These are phyloP conservation scores for Allygus modestus DNA, from an alignment of 2,888 invertebrate genomes.

Conservation along the genomic window DNA sequence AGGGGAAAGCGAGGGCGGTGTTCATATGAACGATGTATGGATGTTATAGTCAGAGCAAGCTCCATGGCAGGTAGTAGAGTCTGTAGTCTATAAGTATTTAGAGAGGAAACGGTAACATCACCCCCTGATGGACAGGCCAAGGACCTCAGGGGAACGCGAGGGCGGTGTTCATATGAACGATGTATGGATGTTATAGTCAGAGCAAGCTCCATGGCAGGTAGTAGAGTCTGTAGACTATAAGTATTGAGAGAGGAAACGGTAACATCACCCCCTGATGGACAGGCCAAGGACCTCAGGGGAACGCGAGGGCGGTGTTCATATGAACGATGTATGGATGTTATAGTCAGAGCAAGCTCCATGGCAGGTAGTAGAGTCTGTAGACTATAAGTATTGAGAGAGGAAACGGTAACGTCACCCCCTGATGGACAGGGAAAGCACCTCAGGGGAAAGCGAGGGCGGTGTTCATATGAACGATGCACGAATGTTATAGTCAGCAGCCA, in stretches of 20 bases:
- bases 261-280: constrained; percentile 1
- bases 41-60: too few relatives aligned
- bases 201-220: too few relatives aligned
- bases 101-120: constrained; percentile 7
- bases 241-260: constrained; percentile 11
- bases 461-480: neutral
- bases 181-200: too few relatives aligned
- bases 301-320: neutral
- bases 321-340: neutral
- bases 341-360: too few relatives aligned
- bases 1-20: too few relatives aligned
- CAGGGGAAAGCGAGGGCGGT: neutral
- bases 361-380: too few relatives aligned
- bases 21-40: too few relatives aligned
- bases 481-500: too few relatives aligned
- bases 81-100: constrained; percentile 23
- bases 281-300: neutral
- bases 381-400: constrained; percentile 13
- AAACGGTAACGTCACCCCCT: neutral
- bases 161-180: neutral
- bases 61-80: too few relatives aligned
- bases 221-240: constrained; percentile 5
- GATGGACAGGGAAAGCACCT: constrained; percentile 6
- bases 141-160: neutral
- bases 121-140: neutral